phyloP scores from a whole-genome alignment of 2,888 invertebrate genomes.

The Euproctis similis region DNA sequence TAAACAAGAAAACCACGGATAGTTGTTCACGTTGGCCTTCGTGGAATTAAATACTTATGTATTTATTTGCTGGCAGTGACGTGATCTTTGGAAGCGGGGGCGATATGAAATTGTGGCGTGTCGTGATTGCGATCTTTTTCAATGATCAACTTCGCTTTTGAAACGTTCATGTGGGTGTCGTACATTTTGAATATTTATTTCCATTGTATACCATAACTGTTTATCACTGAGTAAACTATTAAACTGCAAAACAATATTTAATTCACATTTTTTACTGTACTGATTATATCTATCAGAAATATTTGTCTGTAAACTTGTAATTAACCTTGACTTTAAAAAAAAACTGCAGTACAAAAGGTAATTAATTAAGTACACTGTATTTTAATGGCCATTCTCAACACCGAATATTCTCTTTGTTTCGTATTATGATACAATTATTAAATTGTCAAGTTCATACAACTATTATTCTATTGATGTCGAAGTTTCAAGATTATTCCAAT shows the following conservation, averaged over 20 bases:
- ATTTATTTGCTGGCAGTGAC: conserved; percentile 44
- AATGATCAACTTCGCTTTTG: conserved; percentile 48
- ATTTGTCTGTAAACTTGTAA: conserved; percentile 3
- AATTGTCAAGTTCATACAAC: conserved; percentile 2
- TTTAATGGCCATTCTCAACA: conserved; percentile 5
- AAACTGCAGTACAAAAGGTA: conserved; percentile 9
- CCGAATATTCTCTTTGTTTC: conserved; percentile 5
- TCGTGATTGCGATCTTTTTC: conserved; percentile 53
- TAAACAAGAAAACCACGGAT: neutral
- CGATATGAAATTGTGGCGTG: conserved; percentile 55
- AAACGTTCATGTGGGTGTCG: conserved; percentile 37
- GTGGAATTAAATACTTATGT: conserved; percentile 26
- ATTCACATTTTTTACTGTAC: no score
- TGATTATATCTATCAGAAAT: conserved; percentile 6
- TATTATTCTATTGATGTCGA: no score
- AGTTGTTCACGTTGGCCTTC: conserved; percentile 33
- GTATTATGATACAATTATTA: conserved; percentile 1
- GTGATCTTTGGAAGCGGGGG: conserved; percentile 52
- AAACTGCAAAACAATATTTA: no score
- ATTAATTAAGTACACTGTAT: no score
- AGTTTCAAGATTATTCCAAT: no score
- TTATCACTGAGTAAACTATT: conserved; percentile 1
- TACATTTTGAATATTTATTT: conserved; percentile 29
- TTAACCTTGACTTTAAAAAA: conserved; percentile 12
- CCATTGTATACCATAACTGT: conserved; percentile 14